These are phyloP conservation scores for Crocidura indochinensis DNA, from an alignment of 2,797 vertebrate species.

Conservation along the genomic window DNA sequence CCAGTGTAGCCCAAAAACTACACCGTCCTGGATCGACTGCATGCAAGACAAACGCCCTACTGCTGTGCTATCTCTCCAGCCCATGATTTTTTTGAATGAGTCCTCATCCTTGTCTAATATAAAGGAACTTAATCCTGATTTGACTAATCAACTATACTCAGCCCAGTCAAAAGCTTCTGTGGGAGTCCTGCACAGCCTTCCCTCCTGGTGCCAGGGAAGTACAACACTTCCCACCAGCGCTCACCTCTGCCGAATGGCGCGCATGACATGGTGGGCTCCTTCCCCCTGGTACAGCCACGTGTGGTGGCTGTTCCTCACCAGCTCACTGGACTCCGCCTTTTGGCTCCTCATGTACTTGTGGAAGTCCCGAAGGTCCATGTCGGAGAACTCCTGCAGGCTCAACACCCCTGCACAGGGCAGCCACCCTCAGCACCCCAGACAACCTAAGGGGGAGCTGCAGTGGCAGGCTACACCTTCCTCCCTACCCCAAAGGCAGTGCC, in stretches of 20 bases:
- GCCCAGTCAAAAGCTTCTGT: not conserved
- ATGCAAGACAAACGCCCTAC: too few relatives aligned
- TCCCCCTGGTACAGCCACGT: conserved; percentile 99
- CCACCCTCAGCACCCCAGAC: not conserved
- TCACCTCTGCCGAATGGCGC: conserved; percentile 95
- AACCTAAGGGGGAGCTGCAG: not conserved
- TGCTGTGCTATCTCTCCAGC: too few relatives aligned
- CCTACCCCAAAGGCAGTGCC: conserved; percentile 61
- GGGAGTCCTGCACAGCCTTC: not conserved
- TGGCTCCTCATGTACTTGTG: conserved; percentile 96
- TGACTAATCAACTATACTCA: conserved; percentile 2
- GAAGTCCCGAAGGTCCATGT: conserved; percentile 96
- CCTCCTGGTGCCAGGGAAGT: not conserved
- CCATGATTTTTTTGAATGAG: not conserved
- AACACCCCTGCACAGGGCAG: conserved; percentile 92
- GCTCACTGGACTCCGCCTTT: conserved; percentile 95
- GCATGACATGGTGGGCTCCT: conserved; percentile 96
- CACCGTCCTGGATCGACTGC: too few relatives aligned
- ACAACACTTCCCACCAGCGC: not conserved
- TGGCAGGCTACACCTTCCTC: conserved; percentile 63
- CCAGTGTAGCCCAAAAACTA: too few relatives aligned
- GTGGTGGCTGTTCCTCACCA: conserved; percentile 98
- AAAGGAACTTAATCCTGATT: conserved; percentile 5
- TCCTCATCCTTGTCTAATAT: conserved; percentile 37
- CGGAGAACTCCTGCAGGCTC: conserved; percentile 97